phyloP scores from a whole-genome alignment of 2,888 invertebrate genomes.

The Leptopilina syphax region DNA sequence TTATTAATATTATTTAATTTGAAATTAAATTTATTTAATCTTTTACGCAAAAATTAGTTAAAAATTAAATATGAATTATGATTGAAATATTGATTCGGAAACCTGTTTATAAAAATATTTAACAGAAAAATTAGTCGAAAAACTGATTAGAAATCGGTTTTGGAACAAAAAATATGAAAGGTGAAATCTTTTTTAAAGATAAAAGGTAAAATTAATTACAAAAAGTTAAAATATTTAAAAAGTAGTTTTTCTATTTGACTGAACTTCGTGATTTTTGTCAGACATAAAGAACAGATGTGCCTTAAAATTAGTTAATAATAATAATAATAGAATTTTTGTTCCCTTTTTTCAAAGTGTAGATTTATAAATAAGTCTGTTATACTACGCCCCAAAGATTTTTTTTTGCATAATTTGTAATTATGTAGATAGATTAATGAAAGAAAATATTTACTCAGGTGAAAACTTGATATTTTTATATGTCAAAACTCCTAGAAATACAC shows the following conservation, averaged over 20 bases:
- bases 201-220: no score
- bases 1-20: background rate
- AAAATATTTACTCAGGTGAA: background rate
- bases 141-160: no score
- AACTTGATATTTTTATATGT: background rate
- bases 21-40: no score
- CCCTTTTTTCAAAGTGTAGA: background rate
- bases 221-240: no score
- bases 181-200: no score
- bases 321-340: background rate
- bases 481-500: background rate
- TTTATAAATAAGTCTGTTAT: background rate
- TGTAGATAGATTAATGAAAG: background rate
- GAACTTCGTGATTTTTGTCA: background rate
- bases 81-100: no score
- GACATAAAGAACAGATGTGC: conserved; percentile 4
- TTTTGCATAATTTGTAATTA: background rate
- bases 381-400: conserved; percentile 14
- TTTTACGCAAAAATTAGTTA: no score
- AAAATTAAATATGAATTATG: no score
- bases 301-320: conserved; percentile 1
- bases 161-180: background rate
- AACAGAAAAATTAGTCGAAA: no score
- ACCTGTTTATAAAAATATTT: no score
- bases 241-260: background rate